Evolutionary conservation across 2,888 invertebrate species (phyloP), one percentile per base, ranked within the genome.

Genomic region (Netelia fuscicornis): DNA sequence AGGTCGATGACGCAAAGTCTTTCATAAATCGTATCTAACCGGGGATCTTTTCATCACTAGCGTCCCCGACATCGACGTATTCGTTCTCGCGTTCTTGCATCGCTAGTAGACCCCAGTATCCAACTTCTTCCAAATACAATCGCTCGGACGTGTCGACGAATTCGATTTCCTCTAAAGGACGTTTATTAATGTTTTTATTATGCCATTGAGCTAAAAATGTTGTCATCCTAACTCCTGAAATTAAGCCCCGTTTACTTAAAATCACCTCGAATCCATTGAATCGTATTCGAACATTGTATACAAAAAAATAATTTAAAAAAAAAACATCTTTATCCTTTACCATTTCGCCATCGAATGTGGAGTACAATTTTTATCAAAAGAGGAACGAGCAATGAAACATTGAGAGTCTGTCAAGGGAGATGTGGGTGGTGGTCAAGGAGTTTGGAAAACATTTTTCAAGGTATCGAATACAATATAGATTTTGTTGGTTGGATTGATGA

Each of bases 61-160:
- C 87, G 52, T 91, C 90, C 78, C 89, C 89, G 80, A 91, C 89
- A 89, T 91, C 90, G 83, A 90, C 88, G 87, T 90, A 91, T 88
- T 92, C 92, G 83, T 89, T 92, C 87, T 93, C 92, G 62, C 91
- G 90, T 62, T 93, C 92, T 88, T 92, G 92, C 85, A 93, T 89
- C 20, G 93, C 89, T 76, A 92, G 87, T 71, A 93, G 91, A 85
- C 93, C 93, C 93, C 93, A 93, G 88, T 92, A 93, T 86, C 93
- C 92, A 86, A 91, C 93, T 85, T 93, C 93, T 90, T 93, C 93
- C 82, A 93, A 91, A 90, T 93, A 93, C 89, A 92, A 91, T 91
- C 93, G 91, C 82, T 93, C 91, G 71, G 87, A 75, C 48, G 86
- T 90, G 89, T 90, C 90, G 87, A 92, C 90, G 86, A 88, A 89